Conservation (phyloP, 2,888 invertebrate species). For the Macaria liturata region DNA sequence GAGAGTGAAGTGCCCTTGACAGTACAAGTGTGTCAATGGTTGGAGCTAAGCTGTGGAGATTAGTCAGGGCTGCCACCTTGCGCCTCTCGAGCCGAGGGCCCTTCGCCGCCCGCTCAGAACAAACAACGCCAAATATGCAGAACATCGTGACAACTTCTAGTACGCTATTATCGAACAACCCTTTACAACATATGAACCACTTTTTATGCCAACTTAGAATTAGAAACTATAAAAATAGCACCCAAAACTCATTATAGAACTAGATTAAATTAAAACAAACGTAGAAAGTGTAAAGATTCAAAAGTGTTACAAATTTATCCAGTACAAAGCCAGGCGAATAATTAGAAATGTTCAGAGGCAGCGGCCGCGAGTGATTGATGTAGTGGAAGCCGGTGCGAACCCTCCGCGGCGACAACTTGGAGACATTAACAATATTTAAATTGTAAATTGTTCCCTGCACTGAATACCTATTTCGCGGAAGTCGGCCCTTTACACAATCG, state of each 20-base stretch:
- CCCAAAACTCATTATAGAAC: not conserved
- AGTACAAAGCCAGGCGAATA: conserved; percentile 70
- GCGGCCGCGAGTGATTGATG: conserved; percentile 82
- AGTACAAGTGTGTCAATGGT: conserved; percentile 56
- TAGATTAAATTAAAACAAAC: not conserved
- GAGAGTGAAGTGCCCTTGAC: conserved; percentile 29
- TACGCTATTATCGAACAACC: conserved; percentile 25
- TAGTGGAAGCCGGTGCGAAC: conserved; percentile 72
- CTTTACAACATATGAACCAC: conserved; percentile 25
- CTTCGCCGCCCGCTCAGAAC: conserved; percentile 57
- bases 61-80: conserved; percentile 73
- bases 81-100: conserved; percentile 70
- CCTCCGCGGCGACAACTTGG: conserved; percentile 69
- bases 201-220: conserved; percentile 13
- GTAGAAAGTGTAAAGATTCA: conserved; percentile 19
- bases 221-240: conserved; percentile 12
- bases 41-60: conserved; percentile 66
- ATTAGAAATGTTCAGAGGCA: conserved; percentile 81
- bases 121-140: conserved; percentile 72
- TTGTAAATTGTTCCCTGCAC: conserved; percentile 81
- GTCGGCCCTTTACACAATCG: conserved; percentile 62
- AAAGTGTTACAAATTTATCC: conserved; percentile 53
- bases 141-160: conserved; percentile 43
- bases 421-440: conserved; percentile 83
- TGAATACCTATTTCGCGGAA: conserved; percentile 79